Percentiles rank a stretch among this genome's conserved stretches.
phyloP scores from a whole-genome alignment of 2,888 invertebrate species.

The Tillus elongatus region DNA sequence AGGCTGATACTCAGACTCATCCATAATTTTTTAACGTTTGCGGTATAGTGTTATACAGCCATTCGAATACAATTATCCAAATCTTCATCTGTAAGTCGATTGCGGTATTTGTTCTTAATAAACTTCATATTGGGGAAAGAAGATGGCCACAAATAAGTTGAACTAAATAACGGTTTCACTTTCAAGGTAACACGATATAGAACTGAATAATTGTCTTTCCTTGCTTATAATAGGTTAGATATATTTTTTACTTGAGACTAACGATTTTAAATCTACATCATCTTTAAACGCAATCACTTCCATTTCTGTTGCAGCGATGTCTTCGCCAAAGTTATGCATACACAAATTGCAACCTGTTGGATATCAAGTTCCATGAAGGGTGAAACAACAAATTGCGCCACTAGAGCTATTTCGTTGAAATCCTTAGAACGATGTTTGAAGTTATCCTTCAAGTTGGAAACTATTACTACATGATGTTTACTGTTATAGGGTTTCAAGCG shows the following conservation, averaged over 20 bases:
- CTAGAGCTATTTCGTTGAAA: too few species aligned
- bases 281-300: slow-evolving; percentile 17
- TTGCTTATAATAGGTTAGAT: too few species aligned
- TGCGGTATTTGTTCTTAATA: slow-evolving; percentile 16
- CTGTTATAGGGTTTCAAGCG: slow-evolving; percentile 16
- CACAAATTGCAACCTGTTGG: slow-evolving; percentile 17
- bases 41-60: slow-evolving; percentile 11
- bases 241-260: too few species aligned
- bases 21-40: slow-evolving; percentile 14
- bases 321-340: slow-evolving; percentile 18
- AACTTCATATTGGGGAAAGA: slow-evolving; percentile 17
- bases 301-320: slow-evolving; percentile 19
- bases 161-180: slow-evolving; percentile 14
- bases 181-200: slow-evolving; percentile 13
- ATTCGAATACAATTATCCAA: too few species aligned
- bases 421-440: too few species aligned
- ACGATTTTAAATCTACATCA: too few species aligned
- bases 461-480: slow-evolving; percentile 16
- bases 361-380: too few species aligned
- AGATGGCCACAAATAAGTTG: slow-evolving; percentile 13
- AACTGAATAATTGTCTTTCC: slow-evolving; percentile 16
- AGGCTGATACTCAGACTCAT: slow-evolving; percentile 15
- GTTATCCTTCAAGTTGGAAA: too few species aligned
- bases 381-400: too few species aligned
- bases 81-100: too few species aligned